phyloP scores from a whole-genome alignment of 2,113 vertebrate species.

The Aix galericulata region DNA sequence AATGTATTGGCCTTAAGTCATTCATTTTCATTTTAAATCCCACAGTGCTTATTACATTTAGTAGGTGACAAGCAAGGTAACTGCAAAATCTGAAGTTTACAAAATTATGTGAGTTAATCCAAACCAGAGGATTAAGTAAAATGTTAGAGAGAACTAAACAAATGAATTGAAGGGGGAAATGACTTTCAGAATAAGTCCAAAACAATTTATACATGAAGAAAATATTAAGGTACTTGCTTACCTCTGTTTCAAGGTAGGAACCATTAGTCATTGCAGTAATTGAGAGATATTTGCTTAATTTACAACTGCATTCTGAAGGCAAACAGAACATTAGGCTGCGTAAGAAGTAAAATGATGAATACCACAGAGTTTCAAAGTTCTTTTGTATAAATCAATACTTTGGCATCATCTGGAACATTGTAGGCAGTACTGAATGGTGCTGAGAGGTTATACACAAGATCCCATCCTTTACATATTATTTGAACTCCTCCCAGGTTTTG shows the following conservation, averaged over 20 bases:
- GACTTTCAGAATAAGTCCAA: neutral
- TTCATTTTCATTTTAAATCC: slow-evolving; percentile 36
- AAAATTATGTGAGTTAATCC: slow-evolving; percentile 10
- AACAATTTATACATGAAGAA: neutral
- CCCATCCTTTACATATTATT: neutral
- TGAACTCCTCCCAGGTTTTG: neutral
- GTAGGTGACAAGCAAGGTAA: neutral
- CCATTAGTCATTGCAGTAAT: slow-evolving; percentile 9
- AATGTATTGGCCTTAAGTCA: neutral
- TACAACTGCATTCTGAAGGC: neutral
- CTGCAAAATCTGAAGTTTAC: slow-evolving; percentile 26
- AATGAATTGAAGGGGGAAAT: neutral
- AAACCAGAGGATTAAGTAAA: neutral
- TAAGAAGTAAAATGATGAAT: neutral
- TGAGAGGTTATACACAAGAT: neutral
- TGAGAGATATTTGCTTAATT: slow-evolving; percentile 41
- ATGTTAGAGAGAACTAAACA: neutral
- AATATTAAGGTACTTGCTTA: neutral
- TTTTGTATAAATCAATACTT: slow-evolving; percentile 7
- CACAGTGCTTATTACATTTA: neutral
- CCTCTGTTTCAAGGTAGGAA: neutral
- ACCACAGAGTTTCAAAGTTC: slow-evolving; percentile 10
- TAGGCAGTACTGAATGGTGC: neutral
- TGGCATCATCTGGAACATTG: neutral
- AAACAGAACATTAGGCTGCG: neutral